Conservation (phyloP, 2,113 vertebrate genomes). For the Tyto alba region DNA sequence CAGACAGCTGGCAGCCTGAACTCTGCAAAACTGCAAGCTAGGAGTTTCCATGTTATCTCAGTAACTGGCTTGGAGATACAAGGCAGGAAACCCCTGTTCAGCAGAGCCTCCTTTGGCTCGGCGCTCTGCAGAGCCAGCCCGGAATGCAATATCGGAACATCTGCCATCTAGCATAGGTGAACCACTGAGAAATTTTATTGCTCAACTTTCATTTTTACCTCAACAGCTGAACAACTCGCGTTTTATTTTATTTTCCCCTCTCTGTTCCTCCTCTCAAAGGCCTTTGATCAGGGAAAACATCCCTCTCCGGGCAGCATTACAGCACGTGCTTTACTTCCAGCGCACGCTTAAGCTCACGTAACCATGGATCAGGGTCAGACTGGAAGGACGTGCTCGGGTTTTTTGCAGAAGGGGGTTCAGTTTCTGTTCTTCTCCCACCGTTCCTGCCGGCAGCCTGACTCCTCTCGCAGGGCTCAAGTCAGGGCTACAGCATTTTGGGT, state of each 20-base stretch:
- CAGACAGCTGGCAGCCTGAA: background rate
- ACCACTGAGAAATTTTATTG: background rate
- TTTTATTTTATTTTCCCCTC: background rate
- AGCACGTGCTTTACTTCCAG: background rate
- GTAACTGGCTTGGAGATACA: background rate
- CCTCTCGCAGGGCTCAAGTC: background rate
- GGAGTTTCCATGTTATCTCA: background rate
- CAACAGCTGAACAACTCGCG: background rate
- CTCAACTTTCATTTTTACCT: background rate
- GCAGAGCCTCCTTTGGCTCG: background rate
- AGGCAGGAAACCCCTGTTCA: background rate
- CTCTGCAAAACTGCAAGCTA: background rate
- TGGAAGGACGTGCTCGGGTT: rapidly evolving
- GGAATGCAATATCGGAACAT: background rate
- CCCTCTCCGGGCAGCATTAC: background rate
- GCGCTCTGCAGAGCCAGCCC: background rate
- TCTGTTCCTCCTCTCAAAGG: background rate
- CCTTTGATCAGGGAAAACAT: background rate
- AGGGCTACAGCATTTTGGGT: no score
- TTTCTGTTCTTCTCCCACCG: background rate
- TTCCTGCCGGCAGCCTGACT: rapidly evolving
- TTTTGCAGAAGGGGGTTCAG: background rate
- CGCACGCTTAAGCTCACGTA: background rate
- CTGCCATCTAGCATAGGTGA: background rate
- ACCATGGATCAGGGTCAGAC: background rate